These are phyloP conservation scores for Nestor notabilis DNA, from an alignment of 2,113 vertebrate genomes.

Conservation along the genomic window DNA sequence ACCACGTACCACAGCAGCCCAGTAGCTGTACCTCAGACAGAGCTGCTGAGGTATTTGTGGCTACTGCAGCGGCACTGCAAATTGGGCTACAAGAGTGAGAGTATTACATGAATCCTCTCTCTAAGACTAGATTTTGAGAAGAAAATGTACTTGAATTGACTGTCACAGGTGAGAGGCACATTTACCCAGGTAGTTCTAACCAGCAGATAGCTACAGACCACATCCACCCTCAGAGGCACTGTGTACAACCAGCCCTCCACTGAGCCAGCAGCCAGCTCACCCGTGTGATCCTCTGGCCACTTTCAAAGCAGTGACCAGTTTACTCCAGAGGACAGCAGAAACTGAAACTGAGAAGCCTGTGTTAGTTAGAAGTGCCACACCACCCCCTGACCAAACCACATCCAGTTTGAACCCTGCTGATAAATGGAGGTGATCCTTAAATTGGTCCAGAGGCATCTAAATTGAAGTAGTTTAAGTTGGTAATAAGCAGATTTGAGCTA, in stretches of 20 bases:
- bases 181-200: fast-evolving
- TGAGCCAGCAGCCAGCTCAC: neutral
- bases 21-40: neutral
- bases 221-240: fast-evolving
- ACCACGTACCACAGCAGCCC: neutral
- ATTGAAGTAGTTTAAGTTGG: neutral
- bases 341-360: neutral
- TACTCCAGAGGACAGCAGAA: neutral
- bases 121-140: neutral
- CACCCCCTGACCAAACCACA: neutral
- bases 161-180: neutral
- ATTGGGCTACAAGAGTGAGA: fast-evolving
- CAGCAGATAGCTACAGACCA: neutral
- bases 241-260: fast-evolving
- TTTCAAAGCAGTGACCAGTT: fast-evolving
- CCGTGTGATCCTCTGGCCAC: fast-evolving
- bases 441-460: neutral
- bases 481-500: neutral
- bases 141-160: neutral
- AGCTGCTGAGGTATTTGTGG: fast-evolving
- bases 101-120: neutral
- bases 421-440: neutral
- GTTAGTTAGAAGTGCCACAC: neutral
- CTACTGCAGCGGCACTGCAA: neutral
- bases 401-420: neutral